Evolutionary conservation across 2,888 invertebrate species (phyloP), one percentile per base, ranked within the genome.

Genomic region (Drosophila falleni): DNA sequence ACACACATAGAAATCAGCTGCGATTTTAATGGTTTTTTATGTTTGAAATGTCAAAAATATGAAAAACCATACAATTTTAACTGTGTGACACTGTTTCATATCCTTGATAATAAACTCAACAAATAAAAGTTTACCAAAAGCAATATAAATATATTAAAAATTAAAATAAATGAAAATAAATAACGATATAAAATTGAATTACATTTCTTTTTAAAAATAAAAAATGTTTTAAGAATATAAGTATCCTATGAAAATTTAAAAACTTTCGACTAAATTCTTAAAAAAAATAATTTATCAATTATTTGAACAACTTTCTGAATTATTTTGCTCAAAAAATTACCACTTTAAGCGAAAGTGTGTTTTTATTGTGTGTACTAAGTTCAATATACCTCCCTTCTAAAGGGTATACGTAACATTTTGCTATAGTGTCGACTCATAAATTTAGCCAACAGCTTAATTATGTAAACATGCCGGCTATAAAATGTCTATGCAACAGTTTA

Each of bases 391-490:
- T 41, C 0, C 1, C 4, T 19, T 8, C 1, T 4, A 31, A 0
- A 33, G 44, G 23, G 8, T 35, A 44, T 44, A 11, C 0, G 4
- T n/a, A 23, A 10, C 23, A 15, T n/a, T 44, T 9, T 19, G 23
- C 3, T 19, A 11, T 33, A 44, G 44, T 56, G 55, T 56, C 44
- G 55, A 35, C 26, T 49, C n/a, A 81, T 83, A 64, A 85, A 87
- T 85, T 76, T 70, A 71, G 75, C 60, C 61, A 81, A 55, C 69
- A 63, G 77, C 70, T 83, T 79, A 88, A 83, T 72, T 82, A 61
- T 70, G 76, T 84, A 68, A 84, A 87, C 74, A 76, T 16, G 9
- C 11, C 1, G 53, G 16, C 42, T 13, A 29, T 29, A 61, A 68
- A 81, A 51, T 61, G 65, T 68, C 87, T 60, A 75, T 68, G 75